Base-by-base conservation (phyloP, 2,888 invertebrate genomes). In the Eupithecia centaureata region DNA sequence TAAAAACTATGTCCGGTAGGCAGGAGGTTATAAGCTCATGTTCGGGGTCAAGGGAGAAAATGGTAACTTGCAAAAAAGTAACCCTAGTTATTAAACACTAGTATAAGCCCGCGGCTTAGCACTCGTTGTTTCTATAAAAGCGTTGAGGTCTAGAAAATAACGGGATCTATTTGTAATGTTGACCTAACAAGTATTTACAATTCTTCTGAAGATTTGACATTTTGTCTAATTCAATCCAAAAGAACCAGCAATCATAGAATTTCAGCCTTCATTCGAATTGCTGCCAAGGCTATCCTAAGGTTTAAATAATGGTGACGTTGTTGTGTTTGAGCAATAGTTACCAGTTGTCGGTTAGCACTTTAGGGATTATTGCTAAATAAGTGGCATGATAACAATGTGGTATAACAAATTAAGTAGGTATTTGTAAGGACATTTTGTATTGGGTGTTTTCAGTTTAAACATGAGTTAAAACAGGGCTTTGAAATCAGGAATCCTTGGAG, bases 291-390 rank as follows among this genome's bases (percentile, higher is more conserved):
- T 30, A 12, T 30, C 7, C 25, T 52, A 65, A 65, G 65, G 65
- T 64, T 59, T 28, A 32, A 18, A 30, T 56, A 56, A 56, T 56
- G 56, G 56, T 56, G n/a, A 56, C 56, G 32, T 51, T 59, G 33
- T 65, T 59, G 33, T 65, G 65, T 54, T 65, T 65, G 61, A 25
- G 56, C 32, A 42, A 30, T 61, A 56, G 56, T 59, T 60, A 65
- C 28, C 56, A 42, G 51, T 18, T 35, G 35, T 33, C 10, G 0
- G 33, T 65, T 61, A 61, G 42, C 56, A 47, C 65, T 56, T 65
- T 25, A 61, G 60, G 60, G 60, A 60, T 38, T 54, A 47, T 65
- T 61, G 33, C 56, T 42, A 61, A 61, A 65, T 56, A 63, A 22
- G 56, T 57, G 63, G 18, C 25, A 32, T 56, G 54, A 56, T 56